Percentiles rank a stretch among this genome's conserved stretches.
These are phyloP conservation scores for Ctenosaura bakeri DNA, from an alignment of 2,797 vertebrate species.

Conservation along the genomic window DNA sequence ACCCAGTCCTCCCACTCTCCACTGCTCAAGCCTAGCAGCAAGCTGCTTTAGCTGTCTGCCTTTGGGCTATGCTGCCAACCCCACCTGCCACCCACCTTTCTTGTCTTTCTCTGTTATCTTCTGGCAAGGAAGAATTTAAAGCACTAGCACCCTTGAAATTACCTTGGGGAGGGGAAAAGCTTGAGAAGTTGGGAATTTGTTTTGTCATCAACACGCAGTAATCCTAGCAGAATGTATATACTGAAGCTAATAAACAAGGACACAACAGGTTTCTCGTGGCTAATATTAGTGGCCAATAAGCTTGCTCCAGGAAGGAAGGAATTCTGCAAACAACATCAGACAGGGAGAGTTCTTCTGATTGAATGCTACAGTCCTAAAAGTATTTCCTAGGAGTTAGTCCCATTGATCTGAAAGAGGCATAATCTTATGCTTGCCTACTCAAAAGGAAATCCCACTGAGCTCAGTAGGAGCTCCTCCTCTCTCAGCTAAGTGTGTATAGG, in stretches of 20 bases:
- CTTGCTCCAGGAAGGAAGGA: neutral
- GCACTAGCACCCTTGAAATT: neutral
- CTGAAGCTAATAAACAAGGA: neutral
- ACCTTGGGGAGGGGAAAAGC: neutral
- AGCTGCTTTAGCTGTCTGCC: neutral
- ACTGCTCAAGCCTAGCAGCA: neutral
- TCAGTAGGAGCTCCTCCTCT: neutral
- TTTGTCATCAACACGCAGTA: neutral
- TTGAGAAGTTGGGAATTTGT: neutral
- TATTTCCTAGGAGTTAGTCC: neutral
- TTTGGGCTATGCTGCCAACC: neutral
- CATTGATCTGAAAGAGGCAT: neutral
- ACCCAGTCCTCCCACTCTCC: neutral
- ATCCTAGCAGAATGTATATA: neutral
- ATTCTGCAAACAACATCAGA: neutral
- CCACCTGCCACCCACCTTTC: neutral
- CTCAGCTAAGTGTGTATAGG: neutral
- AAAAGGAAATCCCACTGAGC: neutral
- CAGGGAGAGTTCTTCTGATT: neutral
- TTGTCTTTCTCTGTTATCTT: neutral
- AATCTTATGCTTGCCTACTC: neutral
- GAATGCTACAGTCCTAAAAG: neutral
- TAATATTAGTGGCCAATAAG: too few relatives aligned
- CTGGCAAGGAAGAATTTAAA: neutral
- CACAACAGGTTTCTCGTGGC: neutral